These are phyloP conservation scores for Copidosoma aretas DNA, from an alignment of 2,888 invertebrate genomes.

Conservation along the genomic window DNA sequence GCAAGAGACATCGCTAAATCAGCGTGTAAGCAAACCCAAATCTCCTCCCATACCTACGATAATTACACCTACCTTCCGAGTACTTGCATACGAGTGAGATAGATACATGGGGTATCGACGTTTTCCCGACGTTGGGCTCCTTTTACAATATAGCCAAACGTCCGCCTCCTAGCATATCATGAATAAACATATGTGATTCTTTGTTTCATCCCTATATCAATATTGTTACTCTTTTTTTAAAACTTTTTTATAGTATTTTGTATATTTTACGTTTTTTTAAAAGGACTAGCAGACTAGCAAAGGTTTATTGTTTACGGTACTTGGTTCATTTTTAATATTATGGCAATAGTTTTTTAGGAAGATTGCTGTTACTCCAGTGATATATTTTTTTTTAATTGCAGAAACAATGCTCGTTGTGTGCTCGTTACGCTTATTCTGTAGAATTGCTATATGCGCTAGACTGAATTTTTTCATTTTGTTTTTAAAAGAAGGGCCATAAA, in stretches of 20 bases:
- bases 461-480: slow-evolving; percentile 10
- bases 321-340: slow-evolving; percentile 4
- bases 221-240: slow-evolving; percentile 17
- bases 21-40: slow-evolving; percentile 70
- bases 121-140: slow-evolving; percentile 23
- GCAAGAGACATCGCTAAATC: slow-evolving; percentile 79
- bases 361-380: not conserved
- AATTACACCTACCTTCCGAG: slow-evolving; percentile 60
- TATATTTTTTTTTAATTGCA: no score
- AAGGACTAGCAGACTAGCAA: not conserved
- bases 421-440: slow-evolving; percentile 20
- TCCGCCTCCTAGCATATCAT: no score
- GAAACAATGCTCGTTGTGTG: slow-evolving; percentile 12
- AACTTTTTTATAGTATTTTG: slow-evolving; percentile 14
- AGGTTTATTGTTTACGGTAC: slow-evolving; percentile 12
- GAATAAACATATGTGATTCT: slow-evolving; percentile 21
- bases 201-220: slow-evolving; percentile 26
- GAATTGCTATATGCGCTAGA: slow-evolving; percentile 10
- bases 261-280: slow-evolving; percentile 7
- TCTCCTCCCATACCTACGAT: slow-evolving; percentile 59
- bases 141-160: not conserved
- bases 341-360: not conserved
- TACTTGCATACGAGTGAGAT: slow-evolving; percentile 59
- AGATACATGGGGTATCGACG: slow-evolving; percentile 45
- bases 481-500: slow-evolving; percentile 6